Evolutionary conservation across 1,140 invertebrate species (phyloP).

Genomic region (Trypoxylus dichotomus): DNA sequence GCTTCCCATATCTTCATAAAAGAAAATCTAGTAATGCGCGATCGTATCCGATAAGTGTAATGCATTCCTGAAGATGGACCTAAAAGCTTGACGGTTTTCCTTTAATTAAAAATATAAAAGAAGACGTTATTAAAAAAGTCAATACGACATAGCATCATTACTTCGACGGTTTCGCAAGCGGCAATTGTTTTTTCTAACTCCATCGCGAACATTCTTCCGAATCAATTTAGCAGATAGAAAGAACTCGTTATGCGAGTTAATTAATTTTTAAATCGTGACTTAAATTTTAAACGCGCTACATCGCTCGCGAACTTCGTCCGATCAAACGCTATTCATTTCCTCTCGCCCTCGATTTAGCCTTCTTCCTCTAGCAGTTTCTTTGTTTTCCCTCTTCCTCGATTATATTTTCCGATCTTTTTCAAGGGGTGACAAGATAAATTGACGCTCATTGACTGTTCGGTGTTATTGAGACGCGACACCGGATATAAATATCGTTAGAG

Average conservation of each 20-base stretch:
- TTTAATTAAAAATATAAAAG: neutral
- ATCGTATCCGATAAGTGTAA: too few species aligned
- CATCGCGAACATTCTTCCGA: neutral
- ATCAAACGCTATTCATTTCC: neutral
- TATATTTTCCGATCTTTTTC: neutral
- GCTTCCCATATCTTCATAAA: too few species aligned
- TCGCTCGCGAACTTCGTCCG: neutral
- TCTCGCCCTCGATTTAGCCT: neutral
- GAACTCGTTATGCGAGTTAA: constrained; percentile 15
- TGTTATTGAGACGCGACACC: constrained; percentile 8
- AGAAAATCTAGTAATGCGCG: too few species aligned
- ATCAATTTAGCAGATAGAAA: constrained; percentile 19
- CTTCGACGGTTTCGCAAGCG: neutral
- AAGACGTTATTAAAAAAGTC: constrained; percentile 8
- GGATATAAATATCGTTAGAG: constrained; percentile 10
- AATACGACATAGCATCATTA: neutral
- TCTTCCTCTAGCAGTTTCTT: neutral
- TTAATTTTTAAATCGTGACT: constrained; percentile 25
- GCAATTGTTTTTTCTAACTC: constrained; percentile 21
- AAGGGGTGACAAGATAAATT: constrained; percentile 15
- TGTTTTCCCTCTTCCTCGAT: neutral
- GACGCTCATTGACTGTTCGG: constrained; percentile 8
- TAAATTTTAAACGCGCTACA: constrained; percentile 12
- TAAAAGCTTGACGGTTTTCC: neutral
- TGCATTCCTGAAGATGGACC: too few species aligned